These are phyloP conservation scores for Pterophyllum scalare DNA, from an alignment of 2,113 vertebrate genomes.

Conservation along the genomic window DNA sequence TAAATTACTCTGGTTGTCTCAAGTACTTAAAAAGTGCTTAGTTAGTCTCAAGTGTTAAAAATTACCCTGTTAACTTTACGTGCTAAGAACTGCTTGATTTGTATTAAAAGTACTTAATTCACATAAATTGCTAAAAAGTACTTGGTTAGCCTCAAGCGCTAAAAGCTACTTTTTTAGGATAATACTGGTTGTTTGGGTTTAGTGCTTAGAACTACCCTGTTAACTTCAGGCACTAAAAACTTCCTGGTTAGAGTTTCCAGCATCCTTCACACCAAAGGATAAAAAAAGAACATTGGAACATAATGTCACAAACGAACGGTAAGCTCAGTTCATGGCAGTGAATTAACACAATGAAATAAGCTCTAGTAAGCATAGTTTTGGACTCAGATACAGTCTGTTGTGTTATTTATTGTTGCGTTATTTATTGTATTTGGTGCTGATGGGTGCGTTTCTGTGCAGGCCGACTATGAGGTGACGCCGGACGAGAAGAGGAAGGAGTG, in stretches of 20 bases:
- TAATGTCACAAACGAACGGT: neutral
- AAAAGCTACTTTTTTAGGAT: too few species aligned
- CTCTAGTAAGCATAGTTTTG: neutral
- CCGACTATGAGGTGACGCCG: constrained; percentile 94
- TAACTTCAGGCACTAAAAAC: neutral
- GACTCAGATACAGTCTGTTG: neutral
- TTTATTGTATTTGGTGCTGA: neutral
- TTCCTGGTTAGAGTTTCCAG: neutral
- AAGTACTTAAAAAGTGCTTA: neutral
- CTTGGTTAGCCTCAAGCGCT: neutral
- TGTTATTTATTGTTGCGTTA: neutral
- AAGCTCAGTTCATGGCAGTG: neutral
- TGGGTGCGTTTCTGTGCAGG: constrained; percentile 74
- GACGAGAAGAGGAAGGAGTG: constrained; percentile 94
- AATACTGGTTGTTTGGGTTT: neutral
- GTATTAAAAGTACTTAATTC: neutral
- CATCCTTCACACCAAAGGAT: neutral
- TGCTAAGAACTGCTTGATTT: neutral
- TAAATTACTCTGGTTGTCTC: neutral
- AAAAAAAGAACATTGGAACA: neutral
- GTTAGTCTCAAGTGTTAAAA: neutral
- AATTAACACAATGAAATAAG: neutral
- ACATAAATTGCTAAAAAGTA: neutral
- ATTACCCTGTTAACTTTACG: neutral
- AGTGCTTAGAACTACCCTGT: neutral